Evolutionary conservation across 2,888 invertebrate genomes (phyloP).

Genomic region (Exephanes ischioxanthus): DNA sequence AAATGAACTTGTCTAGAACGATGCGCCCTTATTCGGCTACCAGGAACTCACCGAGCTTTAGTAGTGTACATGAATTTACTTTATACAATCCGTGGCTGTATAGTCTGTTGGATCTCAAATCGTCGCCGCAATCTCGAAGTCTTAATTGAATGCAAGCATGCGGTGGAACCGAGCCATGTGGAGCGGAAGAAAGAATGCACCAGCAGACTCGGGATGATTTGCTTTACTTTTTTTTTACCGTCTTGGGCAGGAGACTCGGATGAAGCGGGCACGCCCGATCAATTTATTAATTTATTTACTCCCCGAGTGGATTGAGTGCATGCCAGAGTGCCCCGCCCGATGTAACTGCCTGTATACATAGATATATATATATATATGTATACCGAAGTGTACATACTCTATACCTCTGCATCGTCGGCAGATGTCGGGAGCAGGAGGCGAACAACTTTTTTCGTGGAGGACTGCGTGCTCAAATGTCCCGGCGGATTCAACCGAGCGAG

Average conservation of each 20-base stretch:
- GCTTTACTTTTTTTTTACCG: slow-evolving; percentile 44
- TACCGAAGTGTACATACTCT: neutral
- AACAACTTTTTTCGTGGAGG: slow-evolving; percentile 70
- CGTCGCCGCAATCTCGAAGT: slow-evolving; percentile 27
- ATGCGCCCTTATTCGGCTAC: slow-evolving; percentile 29
- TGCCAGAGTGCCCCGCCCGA: slow-evolving; percentile 36
- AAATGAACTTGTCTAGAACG: slow-evolving; percentile 10
- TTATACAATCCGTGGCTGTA: neutral
- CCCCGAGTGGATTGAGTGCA: slow-evolving; percentile 55
- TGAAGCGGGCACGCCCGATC: slow-evolving; percentile 64
- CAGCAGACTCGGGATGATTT: slow-evolving; percentile 39
- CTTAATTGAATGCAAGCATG: slow-evolving; percentile 40
- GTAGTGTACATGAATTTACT: neutral
- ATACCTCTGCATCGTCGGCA: slow-evolving; percentile 21
- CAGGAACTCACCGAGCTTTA: neutral
- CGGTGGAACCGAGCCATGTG: neutral
- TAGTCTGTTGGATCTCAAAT: slow-evolving; percentile 30
- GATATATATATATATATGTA: neutral
- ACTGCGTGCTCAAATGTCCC: slow-evolving; percentile 59
- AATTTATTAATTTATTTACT: slow-evolving; percentile 76
- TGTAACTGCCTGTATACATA: slow-evolving; percentile 6
- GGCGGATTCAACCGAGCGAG: slow-evolving; percentile 63
- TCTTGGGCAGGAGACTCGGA: slow-evolving; percentile 59
- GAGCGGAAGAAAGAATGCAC: slow-evolving; percentile 38
- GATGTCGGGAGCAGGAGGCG: slow-evolving; percentile 48